These are phyloP conservation scores for Dasyornis broadbenti DNA, from an alignment of 2,113 vertebrate genomes.

Conservation along the genomic window DNA sequence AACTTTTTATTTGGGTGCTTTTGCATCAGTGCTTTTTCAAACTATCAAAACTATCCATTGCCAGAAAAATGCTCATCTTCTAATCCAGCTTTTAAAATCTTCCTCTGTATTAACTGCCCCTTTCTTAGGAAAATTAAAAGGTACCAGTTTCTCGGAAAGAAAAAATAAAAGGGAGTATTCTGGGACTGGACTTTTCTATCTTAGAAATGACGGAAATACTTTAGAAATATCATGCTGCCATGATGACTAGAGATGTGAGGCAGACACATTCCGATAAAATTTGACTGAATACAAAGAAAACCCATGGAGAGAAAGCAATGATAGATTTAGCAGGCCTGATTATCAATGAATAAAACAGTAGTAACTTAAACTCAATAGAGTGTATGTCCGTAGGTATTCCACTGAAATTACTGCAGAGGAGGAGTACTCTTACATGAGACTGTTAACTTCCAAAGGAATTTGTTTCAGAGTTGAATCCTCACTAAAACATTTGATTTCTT, in stretches of 20 bases:
- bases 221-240: not conserved
- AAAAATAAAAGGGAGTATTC: not conserved
- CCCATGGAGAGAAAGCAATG: not conserved
- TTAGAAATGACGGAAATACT: not conserved
- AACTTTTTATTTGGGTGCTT: not conserved
- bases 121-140: not conserved
- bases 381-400: not conserved
- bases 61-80: not conserved
- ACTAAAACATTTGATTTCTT: not conserved
- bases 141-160: not conserved
- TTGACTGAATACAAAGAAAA: not conserved
- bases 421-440: not conserved
- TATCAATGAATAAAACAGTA: not conserved
- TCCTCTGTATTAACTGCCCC: not conserved
- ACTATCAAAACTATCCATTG: not conserved
- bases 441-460: not conserved
- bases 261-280: not conserved
- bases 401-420: not conserved
- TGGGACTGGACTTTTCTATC: not conserved
- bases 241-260: not conserved
- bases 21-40: not conserved
- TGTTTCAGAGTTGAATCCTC: not conserved
- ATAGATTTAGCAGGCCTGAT: not conserved
- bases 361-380: not conserved
- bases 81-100: not conserved